phyloP scores from a whole-genome alignment of 2,113 vertebrate species.

The Labeo rohita region DNA sequence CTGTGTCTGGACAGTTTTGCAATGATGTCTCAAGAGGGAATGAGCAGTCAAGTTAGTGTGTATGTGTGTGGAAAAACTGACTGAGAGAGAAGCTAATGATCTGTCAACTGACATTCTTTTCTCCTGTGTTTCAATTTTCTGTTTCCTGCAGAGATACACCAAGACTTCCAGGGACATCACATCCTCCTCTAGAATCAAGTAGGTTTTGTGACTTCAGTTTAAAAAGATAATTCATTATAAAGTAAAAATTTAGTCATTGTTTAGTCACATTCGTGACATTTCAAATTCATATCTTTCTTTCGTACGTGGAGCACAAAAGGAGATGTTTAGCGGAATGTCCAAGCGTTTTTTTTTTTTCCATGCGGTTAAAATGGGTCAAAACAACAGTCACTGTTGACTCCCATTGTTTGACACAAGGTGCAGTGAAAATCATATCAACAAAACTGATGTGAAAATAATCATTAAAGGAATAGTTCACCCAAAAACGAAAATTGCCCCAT shows the following conservation, averaged over 20 bases:
- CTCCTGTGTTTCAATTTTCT: background rate
- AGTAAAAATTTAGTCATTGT: background rate
- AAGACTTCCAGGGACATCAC: conserved; percentile 93
- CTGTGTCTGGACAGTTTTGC: conserved; percentile 12
- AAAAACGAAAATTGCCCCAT: background rate
- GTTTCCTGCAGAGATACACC: conserved; percentile 86
- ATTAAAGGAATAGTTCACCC: background rate
- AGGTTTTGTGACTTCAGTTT: conserved; percentile 60
- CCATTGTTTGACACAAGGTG: background rate
- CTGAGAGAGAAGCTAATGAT: conserved; percentile 1
- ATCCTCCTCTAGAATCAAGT: conserved; percentile 97
- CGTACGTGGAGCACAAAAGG: background rate
- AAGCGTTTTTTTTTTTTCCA: background rate
- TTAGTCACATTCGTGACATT: background rate
- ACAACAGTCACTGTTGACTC: background rate
- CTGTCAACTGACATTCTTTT: background rate
- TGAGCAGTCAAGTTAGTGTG: background rate
- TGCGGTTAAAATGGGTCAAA: background rate
- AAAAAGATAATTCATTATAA: background rate
- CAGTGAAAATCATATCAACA: background rate
- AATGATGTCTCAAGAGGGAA: background rate
- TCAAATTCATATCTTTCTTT: background rate
- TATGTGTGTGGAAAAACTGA: conserved; percentile 22
- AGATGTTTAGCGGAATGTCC: background rate
- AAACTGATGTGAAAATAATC: background rate